Base-by-base conservation (phyloP, 2,113 vertebrate genomes). In the Caranx melampygus region DNA sequence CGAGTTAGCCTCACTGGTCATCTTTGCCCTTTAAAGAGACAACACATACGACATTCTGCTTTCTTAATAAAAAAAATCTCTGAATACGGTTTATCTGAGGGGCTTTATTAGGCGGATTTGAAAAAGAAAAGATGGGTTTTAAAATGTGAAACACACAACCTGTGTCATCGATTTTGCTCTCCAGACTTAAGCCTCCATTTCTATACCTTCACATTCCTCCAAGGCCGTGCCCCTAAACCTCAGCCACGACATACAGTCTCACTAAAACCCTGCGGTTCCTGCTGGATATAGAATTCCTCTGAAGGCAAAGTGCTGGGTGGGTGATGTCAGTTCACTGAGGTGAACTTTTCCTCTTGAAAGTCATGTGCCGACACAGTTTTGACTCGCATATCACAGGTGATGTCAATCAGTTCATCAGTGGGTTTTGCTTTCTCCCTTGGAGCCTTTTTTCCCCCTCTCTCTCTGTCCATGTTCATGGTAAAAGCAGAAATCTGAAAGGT, bases 321-420 rank as follows among this genome's bases (percentile, higher is more conserved):
- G 42, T 73, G 78, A 78, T 62, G 76, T 59, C 64, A 75, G 82
- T 82, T 83, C 75, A 77, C 44, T 18, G 66, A 68, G 79, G 75
- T 84, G 82, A 89, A 77, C 80, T 63, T 71, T 85, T 88, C 65
- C 65, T 79, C 64, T 76, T 86, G 60, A 88, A 90, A 88, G 86
- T 85, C 70, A 6, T 55, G 45, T 66, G 80, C 85, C 20, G 45
- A 87, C 65, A 67, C 54, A 66, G 75, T 79, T 89, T 90, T 72
- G 82, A 92, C 85, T 87, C 75, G 42, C 82, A 75, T 90, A 91
- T 91, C 82, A 80, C 76, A 92, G 67, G 84, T 78, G 77, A 94
- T 93, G 92, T 91, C 92, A 91, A 81, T 93, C 91, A 89, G 91
- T 90, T 90, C 84, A 90, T 92, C 85, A 74, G 81, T n/a, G 61